phyloP scores from a whole-genome alignment of 2,888 invertebrate species.

The Eurytoma adleriae region DNA sequence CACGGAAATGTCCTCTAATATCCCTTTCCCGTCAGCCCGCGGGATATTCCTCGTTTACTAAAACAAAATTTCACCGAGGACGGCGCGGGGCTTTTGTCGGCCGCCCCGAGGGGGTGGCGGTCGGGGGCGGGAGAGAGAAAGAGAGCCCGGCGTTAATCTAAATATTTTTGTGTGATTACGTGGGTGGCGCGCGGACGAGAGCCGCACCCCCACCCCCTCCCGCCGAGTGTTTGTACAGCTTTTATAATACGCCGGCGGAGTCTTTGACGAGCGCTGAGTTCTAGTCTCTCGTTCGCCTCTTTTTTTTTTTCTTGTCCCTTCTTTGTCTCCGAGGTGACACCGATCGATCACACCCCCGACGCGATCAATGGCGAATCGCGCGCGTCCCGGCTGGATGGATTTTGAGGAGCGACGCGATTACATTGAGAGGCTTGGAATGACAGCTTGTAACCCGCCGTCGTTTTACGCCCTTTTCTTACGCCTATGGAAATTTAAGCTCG shows the following conservation, averaged over 20 bases:
- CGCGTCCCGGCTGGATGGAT: no score
- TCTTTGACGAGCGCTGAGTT: neutral
- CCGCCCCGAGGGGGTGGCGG: neutral
- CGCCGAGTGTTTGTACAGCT: neutral
- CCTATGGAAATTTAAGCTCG: no score
- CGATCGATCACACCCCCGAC: neutral
- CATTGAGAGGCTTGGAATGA: neutral
- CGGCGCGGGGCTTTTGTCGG: neutral
- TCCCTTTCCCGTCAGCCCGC: slow-evolving; percentile 37
- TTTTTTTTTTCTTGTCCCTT: no score
- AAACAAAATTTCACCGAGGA: slow-evolving; percentile 21
- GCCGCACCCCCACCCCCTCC: neutral
- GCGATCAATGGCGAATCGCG: neutral
- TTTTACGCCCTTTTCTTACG: no score
- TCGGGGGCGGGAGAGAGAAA: neutral
- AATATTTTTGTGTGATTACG: slow-evolving; percentile 52
- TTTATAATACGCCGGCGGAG: neutral
- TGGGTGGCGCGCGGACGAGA: neutral
- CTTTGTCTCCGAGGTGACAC: no score
- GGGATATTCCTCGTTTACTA: slow-evolving; percentile 8
- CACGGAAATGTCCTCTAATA: slow-evolving; percentile 55
- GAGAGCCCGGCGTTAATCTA: slow-evolving; percentile 30
- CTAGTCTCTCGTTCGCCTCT: no score
- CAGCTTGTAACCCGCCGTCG: no score
- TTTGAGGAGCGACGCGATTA: no score